These are phyloP conservation scores for Brenthis hecate DNA, from an alignment of 2,888 invertebrate genomes.

Conservation along the genomic window DNA sequence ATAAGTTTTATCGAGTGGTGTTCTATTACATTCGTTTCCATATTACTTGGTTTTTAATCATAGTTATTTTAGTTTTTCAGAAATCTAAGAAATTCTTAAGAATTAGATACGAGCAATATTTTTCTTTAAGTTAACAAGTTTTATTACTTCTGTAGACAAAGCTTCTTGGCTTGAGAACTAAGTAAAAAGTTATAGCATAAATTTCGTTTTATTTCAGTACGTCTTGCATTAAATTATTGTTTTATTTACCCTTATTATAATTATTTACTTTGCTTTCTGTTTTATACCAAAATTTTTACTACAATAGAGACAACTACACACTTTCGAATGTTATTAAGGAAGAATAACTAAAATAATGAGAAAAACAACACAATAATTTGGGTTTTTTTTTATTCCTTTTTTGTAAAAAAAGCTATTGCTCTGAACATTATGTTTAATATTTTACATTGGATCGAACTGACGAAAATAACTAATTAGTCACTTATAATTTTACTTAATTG, in stretches of 20 bases:
- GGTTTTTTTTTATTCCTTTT: no score
- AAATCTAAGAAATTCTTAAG: no score
- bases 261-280: background rate
- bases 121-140: conserved; percentile 8
- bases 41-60: no score
- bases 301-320: no score
- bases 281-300: background rate
- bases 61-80: no score
- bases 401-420: no score
- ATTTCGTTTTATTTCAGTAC: conserved; percentile 8
- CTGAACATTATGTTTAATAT: no score
- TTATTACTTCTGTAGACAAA: conserved; percentile 2
- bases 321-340: no score
- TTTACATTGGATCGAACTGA: background rate
- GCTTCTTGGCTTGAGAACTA: background rate
- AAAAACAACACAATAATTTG: no score
- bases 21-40: no score
- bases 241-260: background rate
- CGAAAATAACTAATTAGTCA: background rate
- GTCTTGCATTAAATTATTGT: conserved; percentile 1
- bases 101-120: background rate
- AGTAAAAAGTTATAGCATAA: conserved; percentile 9
- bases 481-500: conserved; percentile 4
- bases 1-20: no score
- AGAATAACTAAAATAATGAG: no score